phyloP scores from a whole-genome alignment of 1,140 invertebrate genomes.

The Drosophila suzukii region DNA sequence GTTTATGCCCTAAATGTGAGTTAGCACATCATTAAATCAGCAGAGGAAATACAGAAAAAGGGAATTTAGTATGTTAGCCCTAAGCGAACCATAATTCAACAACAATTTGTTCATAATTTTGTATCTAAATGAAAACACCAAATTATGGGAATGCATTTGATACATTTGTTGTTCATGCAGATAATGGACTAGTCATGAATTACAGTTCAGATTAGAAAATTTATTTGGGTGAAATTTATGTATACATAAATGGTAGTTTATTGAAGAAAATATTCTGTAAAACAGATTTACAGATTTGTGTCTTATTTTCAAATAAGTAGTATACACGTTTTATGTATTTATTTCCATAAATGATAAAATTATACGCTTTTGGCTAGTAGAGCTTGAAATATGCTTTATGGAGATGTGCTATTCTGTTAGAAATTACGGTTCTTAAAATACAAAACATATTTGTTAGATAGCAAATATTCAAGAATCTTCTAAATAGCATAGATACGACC shows the following conservation, averaged over 20 bases:
- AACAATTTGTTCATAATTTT: constrained; percentile 4
- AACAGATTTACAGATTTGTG: not conserved
- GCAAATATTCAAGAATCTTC: constrained; percentile 5
- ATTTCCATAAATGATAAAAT: too few species aligned
- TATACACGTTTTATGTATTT: too few species aligned
- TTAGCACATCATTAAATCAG: constrained; percentile 32
- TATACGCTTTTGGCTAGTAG: too few species aligned
- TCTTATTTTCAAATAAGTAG: too few species aligned
- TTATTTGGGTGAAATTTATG: constrained; percentile 5
- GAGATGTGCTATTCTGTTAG: too few species aligned
- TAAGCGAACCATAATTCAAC: not conserved
- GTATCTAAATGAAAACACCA: not conserved
- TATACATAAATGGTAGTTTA: not conserved
- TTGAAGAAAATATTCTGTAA: not conserved
- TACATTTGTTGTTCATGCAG: not conserved
- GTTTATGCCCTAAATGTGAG: constrained; percentile 39
- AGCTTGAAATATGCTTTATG: too few species aligned
- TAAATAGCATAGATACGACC: not conserved
- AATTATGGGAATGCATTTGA: constrained; percentile 5
- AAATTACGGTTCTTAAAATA: too few species aligned
- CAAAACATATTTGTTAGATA: not conserved
- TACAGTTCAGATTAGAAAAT: not conserved
- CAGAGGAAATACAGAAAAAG: not conserved
- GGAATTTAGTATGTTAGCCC: not conserved
- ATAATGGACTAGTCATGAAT: constrained; percentile 4